phyloP scores from a whole-genome alignment of 2,797 vertebrate genomes.

The Ambastaia sidthimunki region DNA sequence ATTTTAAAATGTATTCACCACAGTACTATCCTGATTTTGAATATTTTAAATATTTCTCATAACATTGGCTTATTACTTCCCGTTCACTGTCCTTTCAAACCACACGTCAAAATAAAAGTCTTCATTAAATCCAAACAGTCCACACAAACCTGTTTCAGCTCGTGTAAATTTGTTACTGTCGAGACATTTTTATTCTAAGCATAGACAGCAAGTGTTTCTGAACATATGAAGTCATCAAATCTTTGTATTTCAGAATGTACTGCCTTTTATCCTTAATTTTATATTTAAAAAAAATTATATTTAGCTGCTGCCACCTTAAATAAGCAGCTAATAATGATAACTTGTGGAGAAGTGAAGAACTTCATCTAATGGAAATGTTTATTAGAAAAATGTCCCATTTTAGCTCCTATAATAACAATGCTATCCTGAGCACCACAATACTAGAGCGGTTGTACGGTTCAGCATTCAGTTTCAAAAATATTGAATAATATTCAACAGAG shows the following conservation, averaged over 20 bases:
- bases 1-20: not conserved
- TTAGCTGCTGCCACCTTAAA: not conserved
- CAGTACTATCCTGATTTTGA: not conserved
- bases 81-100: not conserved
- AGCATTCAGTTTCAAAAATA: not conserved
- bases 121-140: not conserved
- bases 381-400: not conserved
- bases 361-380: not conserved
- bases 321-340: not conserved
- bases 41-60: not conserved
- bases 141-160: not conserved
- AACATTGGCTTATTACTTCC: conserved; percentile 21
- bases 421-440: not conserved
- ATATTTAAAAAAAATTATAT: not conserved
- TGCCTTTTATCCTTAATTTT: too few species aligned
- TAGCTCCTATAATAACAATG: too few species aligned
- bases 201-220: too few species aligned
- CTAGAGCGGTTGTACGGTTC: not conserved
- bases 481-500: too few species aligned
- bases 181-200: too few species aligned
- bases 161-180: not conserved
- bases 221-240: too few species aligned
- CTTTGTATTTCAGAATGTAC: too few species aligned
- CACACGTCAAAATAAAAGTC: conserved; percentile 38
- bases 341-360: not conserved